These are phyloP conservation scores for Drosophila willistoni DNA, from an alignment of 1,140 invertebrate genomes.

Conservation along the genomic window DNA sequence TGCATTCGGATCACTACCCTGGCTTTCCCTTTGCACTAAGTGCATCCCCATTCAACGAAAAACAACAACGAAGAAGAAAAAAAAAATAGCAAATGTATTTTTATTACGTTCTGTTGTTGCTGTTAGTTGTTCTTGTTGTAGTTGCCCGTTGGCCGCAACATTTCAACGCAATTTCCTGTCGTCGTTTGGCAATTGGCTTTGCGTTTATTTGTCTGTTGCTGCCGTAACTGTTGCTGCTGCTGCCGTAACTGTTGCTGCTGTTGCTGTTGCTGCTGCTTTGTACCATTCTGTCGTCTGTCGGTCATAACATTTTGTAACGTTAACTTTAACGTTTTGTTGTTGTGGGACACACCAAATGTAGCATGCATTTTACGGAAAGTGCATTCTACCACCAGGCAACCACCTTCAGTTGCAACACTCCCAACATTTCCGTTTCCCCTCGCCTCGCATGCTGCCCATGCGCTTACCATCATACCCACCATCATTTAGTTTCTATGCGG, in stretches of 20 bases:
- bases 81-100: slow-evolving; percentile 10
- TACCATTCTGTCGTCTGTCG: slow-evolving; percentile 15
- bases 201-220: slow-evolving; percentile 30
- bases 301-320: slow-evolving; percentile 32
- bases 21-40: background rate
- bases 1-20: slow-evolving; percentile 1
- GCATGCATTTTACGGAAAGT: slow-evolving; percentile 26
- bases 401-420: background rate
- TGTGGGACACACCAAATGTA: slow-evolving; percentile 17
- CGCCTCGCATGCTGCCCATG: too few relatives aligned
- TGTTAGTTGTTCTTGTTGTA: slow-evolving; percentile 14
- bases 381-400: slow-evolving; percentile 6
- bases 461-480: too few relatives aligned
- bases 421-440: background rate
- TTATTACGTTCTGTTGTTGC: slow-evolving; percentile 9
- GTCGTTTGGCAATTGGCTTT: slow-evolving; percentile 30
- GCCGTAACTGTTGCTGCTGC: slow-evolving; percentile 4
- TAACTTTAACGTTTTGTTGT: slow-evolving; percentile 11
- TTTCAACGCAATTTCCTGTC: slow-evolving; percentile 31
- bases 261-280: background rate
- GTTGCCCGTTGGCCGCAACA: slow-evolving; percentile 30
- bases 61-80: background rate
- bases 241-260: background rate
- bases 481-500: slow-evolving; percentile 11
- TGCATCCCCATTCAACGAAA: background rate